Base-by-base conservation (phyloP, 2,888 invertebrate genomes). In the Drosophila anomalata region DNA sequence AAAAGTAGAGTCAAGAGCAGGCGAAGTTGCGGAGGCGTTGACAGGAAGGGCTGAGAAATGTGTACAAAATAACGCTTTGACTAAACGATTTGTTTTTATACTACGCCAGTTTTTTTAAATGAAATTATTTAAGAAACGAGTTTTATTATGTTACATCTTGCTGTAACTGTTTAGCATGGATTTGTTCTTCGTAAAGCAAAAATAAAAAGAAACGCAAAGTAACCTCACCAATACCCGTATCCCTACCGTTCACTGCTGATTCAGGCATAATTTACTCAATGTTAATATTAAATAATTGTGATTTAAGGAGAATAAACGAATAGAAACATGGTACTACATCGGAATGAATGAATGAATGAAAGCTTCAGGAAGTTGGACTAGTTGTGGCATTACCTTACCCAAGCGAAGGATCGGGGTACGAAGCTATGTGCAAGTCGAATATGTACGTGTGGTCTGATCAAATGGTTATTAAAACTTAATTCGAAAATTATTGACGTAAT, bases 201-300 rank as follows among this genome's bases (percentile, higher is more conserved):
- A 50, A 60, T 44, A 33, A 53, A 31, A 54, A 41, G 69, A 59
- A 54, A 63, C 67, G 75, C 60, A 60, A 68, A 74, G 51, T 61
- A 54, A 60, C 72, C 63, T 41, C 73, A 79, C 68, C 79, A 73
- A 59, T 75, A 77, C 70, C 75, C 76, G 76, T 73, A 56, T 73
- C 78, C 51, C 51, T 50, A 33, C 59, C 48, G 53, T 41, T 41
- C 47, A 54, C 72, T 29, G 65, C 82, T 83, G 78, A 82, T 87
- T 86, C 87, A 83, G 77, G 65, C 73, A 77, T 82, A 79, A 81
- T 79, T 78, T 87, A 84, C 83, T 84, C 83, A 84, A 83, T 87
- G 82, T 83, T 83, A 84, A 80, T 77, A 79, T 73, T 76, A 77
- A 79, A 85, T 85, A 87, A 87, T 87, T 85, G 84, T 85, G 84